Conservation (phyloP, 64 coral and sea anemone species). For the Catalaphyllia jardinei region DNA sequence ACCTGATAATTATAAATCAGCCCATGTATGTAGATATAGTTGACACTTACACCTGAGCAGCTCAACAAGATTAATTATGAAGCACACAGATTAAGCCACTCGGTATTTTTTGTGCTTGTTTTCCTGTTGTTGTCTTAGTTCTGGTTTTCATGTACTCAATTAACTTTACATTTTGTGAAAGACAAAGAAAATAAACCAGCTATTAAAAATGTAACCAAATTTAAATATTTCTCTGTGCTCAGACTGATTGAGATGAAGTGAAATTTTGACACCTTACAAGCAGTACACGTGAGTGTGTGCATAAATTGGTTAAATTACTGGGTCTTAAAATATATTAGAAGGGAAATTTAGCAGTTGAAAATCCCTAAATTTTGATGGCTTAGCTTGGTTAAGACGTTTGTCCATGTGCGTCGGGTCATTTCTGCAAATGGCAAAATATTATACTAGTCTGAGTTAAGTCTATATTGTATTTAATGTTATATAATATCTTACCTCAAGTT, state of each 20-base stretch:
- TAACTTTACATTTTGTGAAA: slow-evolving; percentile 5
- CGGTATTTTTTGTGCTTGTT: slow-evolving; percentile 20
- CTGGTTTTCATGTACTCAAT: slow-evolving; percentile 25
- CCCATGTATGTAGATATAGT: slow-evolving; percentile 29
- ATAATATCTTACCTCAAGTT: slow-evolving; percentile 28
- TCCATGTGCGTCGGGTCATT: slow-evolving; percentile 14
- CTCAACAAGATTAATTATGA: slow-evolving; percentile 21
- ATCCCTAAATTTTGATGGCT: slow-evolving; percentile 6
- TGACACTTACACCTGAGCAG: slow-evolving; percentile 13
- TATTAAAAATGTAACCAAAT: too few relatives aligned
- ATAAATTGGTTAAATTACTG: too few relatives aligned
- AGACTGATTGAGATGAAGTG: too few relatives aligned
- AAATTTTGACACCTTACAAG: too few relatives aligned
- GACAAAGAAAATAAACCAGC: too few relatives aligned
- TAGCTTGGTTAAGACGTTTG: slow-evolving; percentile 24
- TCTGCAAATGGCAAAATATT: slow-evolving; percentile 32
- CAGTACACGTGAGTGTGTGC: too few relatives aligned
- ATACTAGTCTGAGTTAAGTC: slow-evolving; percentile 25
- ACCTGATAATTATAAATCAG: slow-evolving; percentile 35
- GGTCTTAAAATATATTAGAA: too few relatives aligned
- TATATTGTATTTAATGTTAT: slow-evolving; percentile 19
- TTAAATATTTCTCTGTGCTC: too few relatives aligned
- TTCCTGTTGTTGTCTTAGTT: neutral
- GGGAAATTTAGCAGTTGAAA: too few relatives aligned
- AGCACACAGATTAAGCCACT: slow-evolving; percentile 27